Conservation (phyloP, 2,113 vertebrate genomes). For the Lepidothrix coronata region DNA sequence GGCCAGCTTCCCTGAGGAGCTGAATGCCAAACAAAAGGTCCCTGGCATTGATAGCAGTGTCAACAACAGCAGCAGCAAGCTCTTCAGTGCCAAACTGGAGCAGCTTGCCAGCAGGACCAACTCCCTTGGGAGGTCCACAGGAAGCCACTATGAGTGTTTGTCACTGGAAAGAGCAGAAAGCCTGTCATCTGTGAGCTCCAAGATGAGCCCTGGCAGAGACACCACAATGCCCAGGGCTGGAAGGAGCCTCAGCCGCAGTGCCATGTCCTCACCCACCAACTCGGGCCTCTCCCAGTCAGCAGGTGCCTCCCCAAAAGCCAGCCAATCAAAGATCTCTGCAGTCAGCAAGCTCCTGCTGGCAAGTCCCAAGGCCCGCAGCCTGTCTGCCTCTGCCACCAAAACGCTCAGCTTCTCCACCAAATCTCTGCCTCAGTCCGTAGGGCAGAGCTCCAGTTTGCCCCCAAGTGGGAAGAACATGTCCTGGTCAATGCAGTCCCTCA, state of each 20-base stretch:
- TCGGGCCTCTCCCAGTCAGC: conserved; percentile 61
- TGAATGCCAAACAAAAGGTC: conserved; percentile 77
- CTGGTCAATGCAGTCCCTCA: conserved; percentile 96
- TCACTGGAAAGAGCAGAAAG: conserved; percentile 92
- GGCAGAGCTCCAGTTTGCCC: conserved; percentile 87
- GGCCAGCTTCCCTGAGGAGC: conserved; percentile 78
- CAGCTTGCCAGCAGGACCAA: conserved; percentile 90
- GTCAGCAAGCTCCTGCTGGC: conserved; percentile 95
- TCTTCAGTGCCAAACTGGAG: conserved; percentile 93
- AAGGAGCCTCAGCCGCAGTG: conserved; percentile 82
- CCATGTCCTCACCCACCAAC: conserved; percentile 78
- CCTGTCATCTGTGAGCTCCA: conserved; percentile 82
- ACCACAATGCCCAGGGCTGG: conserved; percentile 88
- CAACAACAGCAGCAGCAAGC: conserved; percentile 87
- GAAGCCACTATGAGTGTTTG: conserved; percentile 89
- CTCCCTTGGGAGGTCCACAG: conserved; percentile 84
- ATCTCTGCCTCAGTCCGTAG: conserved; percentile 88
- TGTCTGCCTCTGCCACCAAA: conserved; percentile 91
- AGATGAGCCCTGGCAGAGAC: conserved; percentile 80
- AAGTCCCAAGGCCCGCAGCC: conserved; percentile 88
- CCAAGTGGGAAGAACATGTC: conserved; percentile 86
- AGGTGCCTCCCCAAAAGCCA: conserved; percentile 83
- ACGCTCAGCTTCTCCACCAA: conserved; percentile 96
- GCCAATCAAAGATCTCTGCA: conserved; percentile 90
- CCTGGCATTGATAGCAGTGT: conserved; percentile 75